These are phyloP conservation scores for Lordiphosa stackelbergi DNA, from an alignment of 1,140 invertebrate species.

Conservation along the genomic window DNA sequence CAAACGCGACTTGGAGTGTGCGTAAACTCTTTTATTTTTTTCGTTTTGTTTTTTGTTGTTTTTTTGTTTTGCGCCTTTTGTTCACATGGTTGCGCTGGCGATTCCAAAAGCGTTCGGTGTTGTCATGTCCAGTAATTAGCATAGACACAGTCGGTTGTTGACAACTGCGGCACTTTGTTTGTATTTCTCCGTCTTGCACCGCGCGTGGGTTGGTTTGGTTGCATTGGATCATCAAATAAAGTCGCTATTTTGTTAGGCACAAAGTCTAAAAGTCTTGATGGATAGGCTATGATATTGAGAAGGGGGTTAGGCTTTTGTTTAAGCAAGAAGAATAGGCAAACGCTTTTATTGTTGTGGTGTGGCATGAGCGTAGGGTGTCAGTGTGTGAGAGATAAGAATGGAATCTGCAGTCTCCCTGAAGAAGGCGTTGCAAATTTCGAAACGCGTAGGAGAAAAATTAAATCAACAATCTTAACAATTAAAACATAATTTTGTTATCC, in stretches of 20 bases:
- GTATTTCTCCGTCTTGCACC: constrained; percentile 25
- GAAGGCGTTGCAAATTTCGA: too few relatives aligned
- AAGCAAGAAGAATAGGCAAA: too few relatives aligned
- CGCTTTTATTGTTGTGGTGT: too few relatives aligned
- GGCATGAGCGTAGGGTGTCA: too few relatives aligned
- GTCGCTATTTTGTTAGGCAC: constrained; percentile 25
- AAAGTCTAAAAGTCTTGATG: constrained; percentile 25
- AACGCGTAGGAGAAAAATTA: too few relatives aligned
- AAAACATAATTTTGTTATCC: too few relatives aligned
- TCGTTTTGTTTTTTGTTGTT: too few relatives aligned
- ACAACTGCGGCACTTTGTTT: constrained; percentile 69
- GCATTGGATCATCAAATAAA: constrained; percentile 42
- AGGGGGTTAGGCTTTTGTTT: too few relatives aligned
- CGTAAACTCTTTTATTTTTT: constrained; percentile 50
- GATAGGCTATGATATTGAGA: too few relatives aligned
- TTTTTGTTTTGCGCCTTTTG: constrained; percentile 31
- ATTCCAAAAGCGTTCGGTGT: constrained; percentile 49
- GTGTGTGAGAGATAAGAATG: too few relatives aligned
- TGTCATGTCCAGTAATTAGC: constrained; percentile 72
- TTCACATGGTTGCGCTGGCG: constrained; percentile 38
- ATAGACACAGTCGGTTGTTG: constrained; percentile 52
- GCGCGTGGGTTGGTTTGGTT: constrained; percentile 18
- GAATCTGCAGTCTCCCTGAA: too few relatives aligned
- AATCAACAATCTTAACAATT: too few relatives aligned
- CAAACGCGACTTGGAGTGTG: constrained; percentile 62